Evolutionary conservation across 1,140 invertebrate genomes (phyloP), one percentile per base, ranked within the genome.

Genomic region (Drosophila teissieri): DNA sequence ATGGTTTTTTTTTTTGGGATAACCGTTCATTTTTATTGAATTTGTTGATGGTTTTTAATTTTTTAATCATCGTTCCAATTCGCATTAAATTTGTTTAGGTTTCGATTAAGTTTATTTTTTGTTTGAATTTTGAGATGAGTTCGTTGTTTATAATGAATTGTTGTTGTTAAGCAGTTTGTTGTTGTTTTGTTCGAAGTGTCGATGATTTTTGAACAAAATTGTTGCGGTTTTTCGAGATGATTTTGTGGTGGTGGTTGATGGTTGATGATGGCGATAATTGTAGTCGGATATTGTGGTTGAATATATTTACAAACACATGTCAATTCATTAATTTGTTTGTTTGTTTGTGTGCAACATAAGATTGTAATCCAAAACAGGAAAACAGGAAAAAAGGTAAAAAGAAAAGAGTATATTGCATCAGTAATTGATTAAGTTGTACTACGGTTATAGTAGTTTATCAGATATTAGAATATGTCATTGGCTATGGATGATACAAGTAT

Each of bases 351-450:
- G 62, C 64, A 88, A 88, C 78, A 86, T 49, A 88, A 86, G 74
- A 86, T 76, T 62, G 39, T 63, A 83, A 82, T 82, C 74, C 64
- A 88, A 88, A 81, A 86, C 80, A 73, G 76, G 64, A 88, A 88
- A 81, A 86, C 80, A 73, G 76, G 64, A 79, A 79, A 81, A 80
- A 78, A 88, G 72, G 74, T 76, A 89, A 85, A 88, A 82, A 84
- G 81, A 75, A 89, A 88, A 75, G 64, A 65, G 46, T 65, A 54
- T 75, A 54, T 75, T 65, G 60, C 58, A 78, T 52, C 48, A 86
- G 72, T 86, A 63, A 86, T 80, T 79, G 56, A 73, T 70, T 62
- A 83, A 58, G 69, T 70, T 60, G 69, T 74, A 54, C 34, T 44
- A 79, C 42, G 22, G 57, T 53, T 7, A 55, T 22, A 72, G 42